phyloP scores from a whole-genome alignment of 2,797 vertebrate genomes.

The Adelosebastes latens region DNA sequence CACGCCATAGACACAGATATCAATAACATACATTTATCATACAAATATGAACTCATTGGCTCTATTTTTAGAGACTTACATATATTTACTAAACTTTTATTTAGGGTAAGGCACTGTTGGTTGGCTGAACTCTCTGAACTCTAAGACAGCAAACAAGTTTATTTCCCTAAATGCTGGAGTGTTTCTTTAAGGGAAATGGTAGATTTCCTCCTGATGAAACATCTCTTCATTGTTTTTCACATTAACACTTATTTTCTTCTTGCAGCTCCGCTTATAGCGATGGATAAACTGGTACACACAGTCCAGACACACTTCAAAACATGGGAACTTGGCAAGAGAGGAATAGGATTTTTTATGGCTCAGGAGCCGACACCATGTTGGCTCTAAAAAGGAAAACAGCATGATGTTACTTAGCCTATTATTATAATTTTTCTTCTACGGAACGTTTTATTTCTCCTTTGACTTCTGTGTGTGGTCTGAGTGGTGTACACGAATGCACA shows the following conservation, averaged over 20 bases:
- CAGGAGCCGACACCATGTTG: background rate
- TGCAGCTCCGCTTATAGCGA: background rate
- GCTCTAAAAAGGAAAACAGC: background rate
- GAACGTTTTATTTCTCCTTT: background rate
- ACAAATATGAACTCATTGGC: background rate
- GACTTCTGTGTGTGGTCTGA: conserved; percentile 28
- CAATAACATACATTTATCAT: background rate
- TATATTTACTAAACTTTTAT: background rate
- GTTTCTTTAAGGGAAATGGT: conserved; percentile 10
- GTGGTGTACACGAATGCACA: background rate
- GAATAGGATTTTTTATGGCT: background rate
- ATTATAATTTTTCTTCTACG: background rate
- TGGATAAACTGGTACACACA: background rate
- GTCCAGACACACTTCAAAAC: background rate
- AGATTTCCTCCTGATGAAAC: conserved; percentile 1
- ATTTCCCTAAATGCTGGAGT: background rate
- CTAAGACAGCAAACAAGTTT: background rate
- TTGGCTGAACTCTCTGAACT: background rate
- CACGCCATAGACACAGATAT: background rate
- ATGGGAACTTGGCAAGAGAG: background rate
- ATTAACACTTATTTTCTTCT: background rate
- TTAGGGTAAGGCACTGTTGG: background rate
- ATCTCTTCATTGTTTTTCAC: background rate
- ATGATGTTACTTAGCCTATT: background rate
- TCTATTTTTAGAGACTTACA: background rate